Percentiles rank a stretch among this genome's conserved stretches.
phyloP scores from a whole-genome alignment of 2,113 vertebrate species.

The Dicaeum eximium region DNA sequence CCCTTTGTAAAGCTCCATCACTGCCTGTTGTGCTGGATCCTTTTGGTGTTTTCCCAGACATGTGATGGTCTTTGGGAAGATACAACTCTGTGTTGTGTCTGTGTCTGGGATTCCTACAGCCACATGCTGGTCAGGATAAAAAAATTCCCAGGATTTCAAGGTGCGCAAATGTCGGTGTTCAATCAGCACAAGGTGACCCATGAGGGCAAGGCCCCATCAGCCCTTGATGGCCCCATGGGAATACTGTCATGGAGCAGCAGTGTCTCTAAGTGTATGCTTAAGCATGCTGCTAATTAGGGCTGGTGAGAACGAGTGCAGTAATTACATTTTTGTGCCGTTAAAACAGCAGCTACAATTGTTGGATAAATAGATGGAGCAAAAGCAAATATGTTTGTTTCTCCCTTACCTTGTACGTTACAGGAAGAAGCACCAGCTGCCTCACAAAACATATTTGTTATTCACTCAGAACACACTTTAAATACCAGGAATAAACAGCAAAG shows the following conservation, averaged over 20 bases:
- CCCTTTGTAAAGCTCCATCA: neutral
- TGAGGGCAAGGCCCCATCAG: neutral
- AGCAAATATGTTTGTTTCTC: constrained; percentile 23
- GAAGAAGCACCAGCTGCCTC: constrained; percentile 60
- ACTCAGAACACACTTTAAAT: constrained; percentile 21
- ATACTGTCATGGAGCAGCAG: neutral
- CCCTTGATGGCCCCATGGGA: rapidly evolving
- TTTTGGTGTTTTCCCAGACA: rapidly evolving
- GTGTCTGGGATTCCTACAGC: neutral
- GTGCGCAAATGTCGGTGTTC: rapidly evolving
- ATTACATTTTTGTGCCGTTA: neutral
- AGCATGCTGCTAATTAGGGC: neutral
- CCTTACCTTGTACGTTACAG: neutral
- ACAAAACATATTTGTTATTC: constrained; percentile 53
- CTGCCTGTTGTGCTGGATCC: neutral
- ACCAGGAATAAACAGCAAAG: neutral
- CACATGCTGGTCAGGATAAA: neutral
- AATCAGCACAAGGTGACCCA: neutral
- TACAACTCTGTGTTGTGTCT: rapidly evolving
- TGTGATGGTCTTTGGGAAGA: rapidly evolving
- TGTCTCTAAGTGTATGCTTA: neutral
- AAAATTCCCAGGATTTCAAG: neutral
- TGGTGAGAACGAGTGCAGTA: neutral
- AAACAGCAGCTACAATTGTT: constrained; percentile 5
- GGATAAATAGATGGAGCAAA: neutral